phyloP scores from a whole-genome alignment of 2,888 invertebrate genomes.

The Odontomyia ornata region DNA sequence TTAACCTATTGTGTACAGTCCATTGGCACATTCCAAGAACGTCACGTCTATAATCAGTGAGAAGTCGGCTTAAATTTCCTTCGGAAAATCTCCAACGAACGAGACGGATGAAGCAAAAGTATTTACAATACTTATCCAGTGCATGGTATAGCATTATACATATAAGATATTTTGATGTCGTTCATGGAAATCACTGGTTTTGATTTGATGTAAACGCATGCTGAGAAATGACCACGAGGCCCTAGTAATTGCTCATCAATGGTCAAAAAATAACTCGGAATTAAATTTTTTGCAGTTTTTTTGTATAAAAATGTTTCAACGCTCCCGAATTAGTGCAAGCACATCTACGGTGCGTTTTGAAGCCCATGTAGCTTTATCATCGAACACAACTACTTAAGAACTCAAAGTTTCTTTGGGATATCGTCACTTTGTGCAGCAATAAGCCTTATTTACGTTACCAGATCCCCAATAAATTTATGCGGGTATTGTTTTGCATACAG shows the following conservation, averaged over 20 bases:
- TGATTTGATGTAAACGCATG: constrained; percentile 9
- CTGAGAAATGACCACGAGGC: constrained; percentile 4
- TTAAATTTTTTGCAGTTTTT: too few species aligned
- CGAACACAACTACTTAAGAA: not conserved
- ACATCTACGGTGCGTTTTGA: constrained; percentile 1
- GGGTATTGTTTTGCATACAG: not conserved
- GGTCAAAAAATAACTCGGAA: constrained; percentile 8
- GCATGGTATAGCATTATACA: not conserved
- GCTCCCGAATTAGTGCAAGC: constrained; percentile 6
- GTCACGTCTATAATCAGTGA: too few species aligned
- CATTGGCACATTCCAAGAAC: too few species aligned
- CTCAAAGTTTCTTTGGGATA: too few species aligned
- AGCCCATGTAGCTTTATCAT: not conserved
- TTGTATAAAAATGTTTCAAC: not conserved
- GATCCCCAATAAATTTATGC: not conserved
- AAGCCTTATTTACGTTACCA: not conserved
- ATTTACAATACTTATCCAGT: too few species aligned
- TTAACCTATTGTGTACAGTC: too few species aligned
- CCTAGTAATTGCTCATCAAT: constrained; percentile 14
- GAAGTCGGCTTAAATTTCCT: too few species aligned
- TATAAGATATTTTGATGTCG: not conserved
- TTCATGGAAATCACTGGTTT: not conserved
- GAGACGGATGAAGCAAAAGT: too few species aligned
- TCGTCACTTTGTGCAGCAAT: not conserved
- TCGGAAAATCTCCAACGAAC: too few species aligned